Conservation (phyloP, 2,113 vertebrate species). For the Benitochromis conjunctus region DNA sequence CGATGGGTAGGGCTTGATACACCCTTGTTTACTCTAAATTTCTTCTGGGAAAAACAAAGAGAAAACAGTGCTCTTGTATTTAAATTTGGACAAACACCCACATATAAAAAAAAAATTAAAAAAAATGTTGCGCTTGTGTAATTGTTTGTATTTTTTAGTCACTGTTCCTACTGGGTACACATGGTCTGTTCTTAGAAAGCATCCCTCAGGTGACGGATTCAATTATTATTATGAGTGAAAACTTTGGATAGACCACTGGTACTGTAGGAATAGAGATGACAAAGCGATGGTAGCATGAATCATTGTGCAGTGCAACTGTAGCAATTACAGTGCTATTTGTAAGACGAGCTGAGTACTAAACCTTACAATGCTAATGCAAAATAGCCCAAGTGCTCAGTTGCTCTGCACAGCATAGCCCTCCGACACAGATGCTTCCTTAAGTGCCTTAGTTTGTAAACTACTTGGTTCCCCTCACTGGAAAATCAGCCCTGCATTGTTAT, state of each 20-base stretch:
- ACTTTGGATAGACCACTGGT: not conserved
- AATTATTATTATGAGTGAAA: not conserved
- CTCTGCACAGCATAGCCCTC: conserved; percentile 16
- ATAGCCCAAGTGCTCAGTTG: not conserved
- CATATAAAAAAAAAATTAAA: not conserved
- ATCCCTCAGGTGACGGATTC: not conserved
- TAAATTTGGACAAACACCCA: not conserved
- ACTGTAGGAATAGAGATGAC: conserved; percentile 35
- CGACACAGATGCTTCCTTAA: conserved; percentile 7
- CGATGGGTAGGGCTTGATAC: not conserved
- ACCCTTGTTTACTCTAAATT: not conserved
- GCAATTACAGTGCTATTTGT: not conserved
- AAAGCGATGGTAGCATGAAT: conserved; percentile 14
- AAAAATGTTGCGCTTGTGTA: not conserved
- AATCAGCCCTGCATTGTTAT: conserved; percentile 38
- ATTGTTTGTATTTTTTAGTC: not conserved
- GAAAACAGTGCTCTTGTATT: conserved; percentile 28
- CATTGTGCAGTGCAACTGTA: conserved; percentile 15
- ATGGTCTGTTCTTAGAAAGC: not conserved
- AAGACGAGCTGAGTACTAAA: not conserved
- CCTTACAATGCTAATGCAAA: not conserved
- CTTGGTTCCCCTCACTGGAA: conserved; percentile 1
- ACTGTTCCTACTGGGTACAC: conserved; percentile 19
- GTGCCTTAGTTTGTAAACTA: not conserved
- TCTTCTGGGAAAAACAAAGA: conserved; percentile 30